Evolutionary conservation across 2,888 invertebrate species (phyloP).

Genomic region (Pachydiplax longipennis): DNA sequence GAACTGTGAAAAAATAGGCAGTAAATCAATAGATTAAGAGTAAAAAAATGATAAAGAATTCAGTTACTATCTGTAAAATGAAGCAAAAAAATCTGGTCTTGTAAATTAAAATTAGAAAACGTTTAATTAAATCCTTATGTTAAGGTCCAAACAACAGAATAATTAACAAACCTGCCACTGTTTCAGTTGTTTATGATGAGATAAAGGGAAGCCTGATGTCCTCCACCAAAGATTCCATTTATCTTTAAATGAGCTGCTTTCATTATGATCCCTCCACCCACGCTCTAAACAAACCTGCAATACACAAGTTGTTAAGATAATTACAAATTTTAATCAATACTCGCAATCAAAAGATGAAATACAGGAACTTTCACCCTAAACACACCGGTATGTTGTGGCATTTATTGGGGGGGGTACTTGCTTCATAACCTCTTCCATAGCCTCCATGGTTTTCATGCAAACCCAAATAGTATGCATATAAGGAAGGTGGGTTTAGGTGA

Average conservation of each 20-base stretch:
- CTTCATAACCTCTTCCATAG: too few relatives aligned
- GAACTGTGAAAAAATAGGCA: conserved; percentile 64
- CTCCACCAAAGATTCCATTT: conserved; percentile 90
- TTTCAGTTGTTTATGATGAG: conserved; percentile 71
- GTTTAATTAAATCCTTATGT: background rate
- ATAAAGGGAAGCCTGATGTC: conserved; percentile 75
- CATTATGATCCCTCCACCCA: conserved; percentile 79
- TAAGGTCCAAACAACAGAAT: background rate
- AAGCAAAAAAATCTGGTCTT: conserved; percentile 41
- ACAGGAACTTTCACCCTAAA: too few relatives aligned
- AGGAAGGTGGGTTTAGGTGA: too few relatives aligned
- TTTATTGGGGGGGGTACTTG: too few relatives aligned
- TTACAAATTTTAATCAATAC: too few relatives aligned
- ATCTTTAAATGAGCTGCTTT: conserved; percentile 65
- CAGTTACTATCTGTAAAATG: conserved; percentile 44
- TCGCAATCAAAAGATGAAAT: too few relatives aligned
- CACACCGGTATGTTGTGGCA: too few relatives aligned
- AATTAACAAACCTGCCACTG: conserved; percentile 71
- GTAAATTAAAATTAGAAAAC: background rate
- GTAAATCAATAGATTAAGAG: background rate
- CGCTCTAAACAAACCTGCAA: conserved; percentile 76
- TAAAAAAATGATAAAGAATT: background rate
- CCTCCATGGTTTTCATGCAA: too few relatives aligned
- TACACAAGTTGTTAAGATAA: background rate
- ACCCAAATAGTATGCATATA: too few relatives aligned